These are phyloP conservation scores for Lithobates sylvaticus DNA, from an alignment of 2,797 vertebrate genomes.

Conservation along the genomic window DNA sequence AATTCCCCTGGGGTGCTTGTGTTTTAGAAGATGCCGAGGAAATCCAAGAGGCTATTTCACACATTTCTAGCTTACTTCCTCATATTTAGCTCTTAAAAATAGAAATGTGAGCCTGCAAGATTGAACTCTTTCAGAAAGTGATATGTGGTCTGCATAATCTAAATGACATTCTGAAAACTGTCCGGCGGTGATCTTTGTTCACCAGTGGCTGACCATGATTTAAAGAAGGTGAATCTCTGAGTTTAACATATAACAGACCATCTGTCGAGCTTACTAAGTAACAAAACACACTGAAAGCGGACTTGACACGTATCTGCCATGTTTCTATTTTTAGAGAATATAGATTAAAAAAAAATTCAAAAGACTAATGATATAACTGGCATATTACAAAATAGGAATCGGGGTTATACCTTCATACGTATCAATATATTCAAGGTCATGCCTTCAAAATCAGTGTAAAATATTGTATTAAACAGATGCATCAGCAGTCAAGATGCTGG, in stretches of 20 bases:
- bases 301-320: background rate
- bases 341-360: background rate
- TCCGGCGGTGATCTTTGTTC: background rate
- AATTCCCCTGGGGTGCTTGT: constrained; percentile 37
- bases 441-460: background rate
- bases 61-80: constrained; percentile 36
- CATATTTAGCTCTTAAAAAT: constrained; percentile 26
- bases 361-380: too few species aligned
- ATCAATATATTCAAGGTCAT: too few species aligned
- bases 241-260: background rate
- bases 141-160: constrained; percentile 9
- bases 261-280: background rate
- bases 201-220: constrained; percentile 7
- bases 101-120: constrained; percentile 5
- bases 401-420: background rate
- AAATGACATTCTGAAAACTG: constrained; percentile 18
- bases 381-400: background rate
- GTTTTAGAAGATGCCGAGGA: constrained; percentile 50
- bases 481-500: too few species aligned
- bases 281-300: background rate
- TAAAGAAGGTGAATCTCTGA: constrained; percentile 5
- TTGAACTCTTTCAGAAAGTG: background rate
- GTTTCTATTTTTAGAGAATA: background rate
- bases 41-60: constrained; percentile 45
- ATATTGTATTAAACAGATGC: background rate